phyloP scores from a whole-genome alignment of 2,888 invertebrate species.

The Caprella mutica region DNA sequence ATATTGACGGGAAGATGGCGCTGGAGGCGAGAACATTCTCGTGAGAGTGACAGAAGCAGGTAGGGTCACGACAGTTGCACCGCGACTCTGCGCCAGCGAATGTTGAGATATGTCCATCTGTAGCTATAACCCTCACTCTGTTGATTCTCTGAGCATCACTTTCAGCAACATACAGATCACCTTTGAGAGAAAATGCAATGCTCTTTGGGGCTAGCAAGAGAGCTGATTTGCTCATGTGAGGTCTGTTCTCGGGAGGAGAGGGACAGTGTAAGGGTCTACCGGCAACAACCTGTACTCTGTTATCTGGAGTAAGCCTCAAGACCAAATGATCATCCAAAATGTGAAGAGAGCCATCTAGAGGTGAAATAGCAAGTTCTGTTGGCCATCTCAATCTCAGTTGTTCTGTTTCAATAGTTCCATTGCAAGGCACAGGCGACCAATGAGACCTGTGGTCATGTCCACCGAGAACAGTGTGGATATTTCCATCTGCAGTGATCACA shows the following conservation, averaged over 20 bases:
- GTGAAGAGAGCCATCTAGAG: slow-evolving; percentile 83
- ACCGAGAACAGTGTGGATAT: slow-evolving; percentile 81
- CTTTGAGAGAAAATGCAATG: slow-evolving; percentile 82
- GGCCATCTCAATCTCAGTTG: slow-evolving; percentile 92
- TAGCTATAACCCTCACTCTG: slow-evolving; percentile 75
- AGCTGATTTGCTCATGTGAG: slow-evolving; percentile 79
- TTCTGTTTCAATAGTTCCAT: slow-evolving; percentile 52
- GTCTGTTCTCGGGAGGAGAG: slow-evolving; percentile 49
- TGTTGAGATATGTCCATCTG: slow-evolving; percentile 83
- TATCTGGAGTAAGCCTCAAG: slow-evolving; percentile 76
- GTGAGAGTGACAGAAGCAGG: slow-evolving; percentile 77
- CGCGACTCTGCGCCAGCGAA: slow-evolving; percentile 89
- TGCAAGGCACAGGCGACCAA: slow-evolving; percentile 83
- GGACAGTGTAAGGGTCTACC: slow-evolving; percentile 88
- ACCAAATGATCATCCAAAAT: slow-evolving; percentile 92
- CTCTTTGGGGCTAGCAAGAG: slow-evolving; percentile 84
- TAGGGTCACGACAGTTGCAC: slow-evolving; percentile 81
- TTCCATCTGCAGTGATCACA: slow-evolving; percentile 82
- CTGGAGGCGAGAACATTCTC: slow-evolving; percentile 83
- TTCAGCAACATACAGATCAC: slow-evolving; percentile 79
- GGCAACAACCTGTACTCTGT: slow-evolving; percentile 68
- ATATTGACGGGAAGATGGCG: slow-evolving; percentile 86
- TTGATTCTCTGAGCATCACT: slow-evolving; percentile 91
- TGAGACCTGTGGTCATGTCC: slow-evolving; percentile 84
- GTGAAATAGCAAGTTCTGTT: slow-evolving; percentile 83